These are phyloP conservation scores for Anticlea derivata DNA, from an alignment of 2,888 invertebrate species.

Conservation along the genomic window DNA sequence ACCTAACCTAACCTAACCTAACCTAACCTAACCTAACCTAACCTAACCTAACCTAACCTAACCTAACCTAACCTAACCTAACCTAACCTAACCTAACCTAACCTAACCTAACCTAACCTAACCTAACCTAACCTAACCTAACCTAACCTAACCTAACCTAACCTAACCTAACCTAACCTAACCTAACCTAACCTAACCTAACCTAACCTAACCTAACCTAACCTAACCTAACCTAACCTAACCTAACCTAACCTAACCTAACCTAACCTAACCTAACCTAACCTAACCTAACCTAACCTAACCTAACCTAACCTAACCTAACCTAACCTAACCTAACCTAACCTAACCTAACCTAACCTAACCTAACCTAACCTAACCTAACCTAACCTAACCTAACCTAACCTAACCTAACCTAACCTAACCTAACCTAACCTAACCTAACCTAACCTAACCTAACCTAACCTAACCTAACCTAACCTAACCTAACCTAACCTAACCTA, in stretches of 20 bases:
- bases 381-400: slow-evolving; percentile 22
- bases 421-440: slow-evolving; percentile 25
- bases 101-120: slow-evolving; percentile 33
- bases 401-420: slow-evolving; percentile 24
- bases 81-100: slow-evolving; percentile 31
- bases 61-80: slow-evolving; percentile 35
- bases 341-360: slow-evolving; percentile 28
- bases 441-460: slow-evolving; percentile 35
- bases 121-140: slow-evolving; percentile 39
- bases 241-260: slow-evolving; percentile 45
- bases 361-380: slow-evolving; percentile 26
- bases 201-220: slow-evolving; percentile 40
- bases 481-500: slow-evolving; percentile 30
- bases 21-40: slow-evolving; percentile 26
- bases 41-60: slow-evolving; percentile 36
- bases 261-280: slow-evolving; percentile 42
- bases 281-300: slow-evolving; percentile 36
- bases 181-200: slow-evolving; percentile 29
- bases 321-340: slow-evolving; percentile 35
- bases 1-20: slow-evolving; percentile 33
- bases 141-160: slow-evolving; percentile 26
- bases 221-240: slow-evolving; percentile 43
- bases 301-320: slow-evolving; percentile 36
- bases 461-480: slow-evolving; percentile 37
- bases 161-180: slow-evolving; percentile 35